Evolutionary conservation across 2,113 vertebrate species (phyloP), one percentile per base, ranked within the genome.

Genomic region (Sapayoa aenigma): DNA sequence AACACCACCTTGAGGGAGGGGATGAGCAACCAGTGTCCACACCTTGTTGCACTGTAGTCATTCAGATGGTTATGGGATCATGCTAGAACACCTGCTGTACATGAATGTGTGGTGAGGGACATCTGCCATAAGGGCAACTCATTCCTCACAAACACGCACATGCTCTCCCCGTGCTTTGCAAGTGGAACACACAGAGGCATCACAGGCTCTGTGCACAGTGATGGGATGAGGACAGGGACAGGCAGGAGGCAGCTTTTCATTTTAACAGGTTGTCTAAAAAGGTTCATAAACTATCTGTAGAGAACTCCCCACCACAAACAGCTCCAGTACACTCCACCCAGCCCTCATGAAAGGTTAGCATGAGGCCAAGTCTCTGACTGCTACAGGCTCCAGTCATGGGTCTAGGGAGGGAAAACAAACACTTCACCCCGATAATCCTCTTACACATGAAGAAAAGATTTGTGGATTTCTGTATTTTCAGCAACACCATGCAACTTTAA

Each of bases 1-100:
- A 5, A 93, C 95, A 97, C 50, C 39, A 0, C 84, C 86, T 93
- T 49, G 83, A 78, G 90, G 95, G 96, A 88, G 92, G 87, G 79
- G 93, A 93, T 90, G 93, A 94, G 76, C 88, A 95, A 58, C 68
- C 42, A 24, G 31, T 55, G 73, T 73, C 75, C 90, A 94, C 90
- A 84, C 95, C 97, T 95, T 82, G 58, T 33, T 93, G 86, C 37
- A 8, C 2, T 69, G 84, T 42, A 93, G 76, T 63, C 75, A 90
- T 44, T 67, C n/a, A 22, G 53, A 73, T 27, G 53, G 63, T 41
- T 79, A 76, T 52, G 53, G 79, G 84, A 89, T 76, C 65, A 8
- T 53, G 37, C 66, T 63, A 22, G 50, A 85, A 89, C 41, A 85
- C 30, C 87, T 84, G 68, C 58, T 93, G 79, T 12, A 17, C 73